A percentile compares a stretch with the other conserved stretches of the same genome.
phyloP scores from a whole-genome alignment of 2,888 invertebrate species.

The Apamea anceps region DNA sequence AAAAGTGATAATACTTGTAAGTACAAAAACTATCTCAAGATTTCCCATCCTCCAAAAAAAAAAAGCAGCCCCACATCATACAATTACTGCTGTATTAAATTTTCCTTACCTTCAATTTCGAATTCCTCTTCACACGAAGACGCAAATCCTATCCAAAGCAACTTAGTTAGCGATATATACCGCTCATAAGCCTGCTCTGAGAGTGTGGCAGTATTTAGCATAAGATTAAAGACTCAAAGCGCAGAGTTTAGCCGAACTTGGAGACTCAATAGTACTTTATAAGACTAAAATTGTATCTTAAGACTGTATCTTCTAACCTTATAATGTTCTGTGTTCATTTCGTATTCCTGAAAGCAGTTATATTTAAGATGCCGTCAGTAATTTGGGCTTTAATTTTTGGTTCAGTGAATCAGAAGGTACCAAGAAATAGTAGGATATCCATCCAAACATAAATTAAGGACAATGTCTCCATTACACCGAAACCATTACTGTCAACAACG shows the following conservation, averaged over 20 bases:
- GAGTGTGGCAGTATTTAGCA: slow-evolving; percentile 46
- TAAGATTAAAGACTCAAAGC: slow-evolving; percentile 50
- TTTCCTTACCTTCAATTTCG: slow-evolving; percentile 8
- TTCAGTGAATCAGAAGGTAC: neutral
- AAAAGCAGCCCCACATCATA: neutral
- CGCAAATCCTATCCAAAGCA: slow-evolving; percentile 48
- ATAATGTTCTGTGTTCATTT: neutral
- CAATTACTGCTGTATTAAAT: slow-evolving; percentile 2
- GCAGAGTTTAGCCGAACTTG: slow-evolving; percentile 26
- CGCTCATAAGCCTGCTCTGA: slow-evolving; percentile 28
- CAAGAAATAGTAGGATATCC: neutral
- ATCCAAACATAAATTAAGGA: slow-evolving; percentile 4
- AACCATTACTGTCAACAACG: slow-evolving; percentile 13
- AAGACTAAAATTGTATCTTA: slow-evolving; percentile 26
- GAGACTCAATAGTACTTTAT: slow-evolving; percentile 17
- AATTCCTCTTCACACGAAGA: slow-evolving; percentile 8
- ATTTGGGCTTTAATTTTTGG: neutral
- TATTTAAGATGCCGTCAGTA: neutral
- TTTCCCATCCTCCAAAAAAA: no score
- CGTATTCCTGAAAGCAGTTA: neutral
- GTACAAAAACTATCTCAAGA: neutral
- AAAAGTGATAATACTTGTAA: no score
- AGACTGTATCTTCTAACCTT: neutral
- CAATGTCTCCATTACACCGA: slow-evolving; percentile 10
- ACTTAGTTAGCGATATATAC: slow-evolving; percentile 28